A percentile compares a stretch with the other conserved stretches of the same genome.
phyloP scores from a whole-genome alignment of 2,888 invertebrate genomes.

The Pandemis cinnamomeana region DNA sequence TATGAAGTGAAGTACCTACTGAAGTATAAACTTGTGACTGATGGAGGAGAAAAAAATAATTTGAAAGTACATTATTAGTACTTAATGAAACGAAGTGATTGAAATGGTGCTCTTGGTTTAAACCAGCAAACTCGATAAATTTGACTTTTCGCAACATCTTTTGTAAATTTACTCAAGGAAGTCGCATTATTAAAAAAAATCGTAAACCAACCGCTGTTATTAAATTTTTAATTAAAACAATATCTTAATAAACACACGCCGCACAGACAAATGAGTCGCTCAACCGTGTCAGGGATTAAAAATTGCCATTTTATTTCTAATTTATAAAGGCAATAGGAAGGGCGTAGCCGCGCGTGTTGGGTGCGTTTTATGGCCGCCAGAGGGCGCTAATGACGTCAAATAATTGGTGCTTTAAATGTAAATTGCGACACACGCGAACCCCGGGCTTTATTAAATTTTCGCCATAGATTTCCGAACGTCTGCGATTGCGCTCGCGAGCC shows the following conservation, averaged over 20 bases:
- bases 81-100: too few relatives aligned
- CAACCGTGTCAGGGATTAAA: conserved; percentile 41
- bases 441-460: conserved; percentile 78
- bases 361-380: conserved; percentile 81
- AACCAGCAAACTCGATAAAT: background rate
- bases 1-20: too few relatives aligned
- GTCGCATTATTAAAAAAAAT: background rate
- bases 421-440: conserved; percentile 79
- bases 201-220: background rate
- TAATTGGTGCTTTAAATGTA: conserved; percentile 85
- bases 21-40: too few relatives aligned
- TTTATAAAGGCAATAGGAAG: conserved; percentile 73
- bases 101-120: too few relatives aligned
- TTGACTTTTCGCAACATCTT: too few relatives aligned
- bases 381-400: conserved; percentile 83
- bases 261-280: conserved; percentile 35
- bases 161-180: too few relatives aligned
- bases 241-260: conserved; percentile 18
- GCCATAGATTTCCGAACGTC: conserved; percentile 55
- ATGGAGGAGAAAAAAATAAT: too few relatives aligned
- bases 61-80: too few relatives aligned
- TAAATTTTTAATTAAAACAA: conserved; percentile 24
- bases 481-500: conserved; percentile 38
- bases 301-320: conserved; percentile 76
- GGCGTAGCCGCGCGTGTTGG: conserved; percentile 70